Conservation (phyloP, 1,140 invertebrate genomes). For the Musca vetustissima region DNA sequence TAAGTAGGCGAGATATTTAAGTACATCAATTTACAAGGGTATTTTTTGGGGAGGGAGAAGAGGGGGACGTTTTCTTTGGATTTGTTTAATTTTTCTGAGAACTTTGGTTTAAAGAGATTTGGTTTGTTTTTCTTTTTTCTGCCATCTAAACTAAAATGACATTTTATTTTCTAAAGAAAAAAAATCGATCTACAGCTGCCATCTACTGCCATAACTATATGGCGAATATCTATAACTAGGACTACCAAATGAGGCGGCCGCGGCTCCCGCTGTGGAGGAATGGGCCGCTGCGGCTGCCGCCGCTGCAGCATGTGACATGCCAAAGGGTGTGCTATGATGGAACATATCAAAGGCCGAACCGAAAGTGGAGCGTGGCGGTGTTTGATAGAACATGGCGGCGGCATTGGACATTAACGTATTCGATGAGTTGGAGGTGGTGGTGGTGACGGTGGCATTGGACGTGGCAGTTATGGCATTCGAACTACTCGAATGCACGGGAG, state of each 20-base stretch:
- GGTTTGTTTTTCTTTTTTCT: not conserved
- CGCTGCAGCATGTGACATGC: conserved; percentile 40
- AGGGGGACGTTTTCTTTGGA: too few species aligned
- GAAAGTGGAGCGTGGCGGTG: conserved; percentile 49
- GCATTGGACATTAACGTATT: conserved; percentile 44
- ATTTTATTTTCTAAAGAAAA: not conserved
- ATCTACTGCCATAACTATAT: conserved; percentile 54
- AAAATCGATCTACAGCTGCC: conserved; percentile 53
- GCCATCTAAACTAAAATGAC: not conserved
- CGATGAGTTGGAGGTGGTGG: conserved; percentile 8
- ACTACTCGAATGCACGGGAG: conserved; percentile 36
- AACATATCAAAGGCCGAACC: conserved; percentile 56
- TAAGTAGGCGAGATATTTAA: not conserved
- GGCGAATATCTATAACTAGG: conserved; percentile 54
- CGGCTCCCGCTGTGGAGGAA: conserved; percentile 33
- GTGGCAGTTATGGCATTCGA: conserved; percentile 19
- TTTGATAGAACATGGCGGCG: conserved; percentile 53
- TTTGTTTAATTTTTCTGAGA: too few species aligned
- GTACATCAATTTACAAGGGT: not conserved
- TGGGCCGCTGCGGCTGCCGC: conserved; percentile 36
- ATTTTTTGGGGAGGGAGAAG: too few species aligned
- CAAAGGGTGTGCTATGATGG: conserved; percentile 54
- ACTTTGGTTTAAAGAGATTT: not conserved
- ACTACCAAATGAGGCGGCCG: conserved; percentile 47
- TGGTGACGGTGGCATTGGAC: not conserved